Base-by-base conservation (phyloP, 2,888 invertebrate genomes). In the Lasiommata megera region DNA sequence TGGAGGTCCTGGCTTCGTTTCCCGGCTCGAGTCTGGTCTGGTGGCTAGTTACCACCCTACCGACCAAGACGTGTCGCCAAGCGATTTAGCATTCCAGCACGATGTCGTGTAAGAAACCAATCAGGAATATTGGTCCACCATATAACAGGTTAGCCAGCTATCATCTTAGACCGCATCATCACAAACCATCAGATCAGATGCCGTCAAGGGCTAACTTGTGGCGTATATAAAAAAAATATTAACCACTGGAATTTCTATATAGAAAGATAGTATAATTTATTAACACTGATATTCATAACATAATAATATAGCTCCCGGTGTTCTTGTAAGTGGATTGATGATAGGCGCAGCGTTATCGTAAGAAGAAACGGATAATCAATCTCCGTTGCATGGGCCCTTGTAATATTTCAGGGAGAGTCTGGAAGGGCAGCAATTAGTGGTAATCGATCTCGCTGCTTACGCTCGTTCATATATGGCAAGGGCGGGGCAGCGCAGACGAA, bases 361-460 rank as follows among this genome's bases (percentile, higher is more conserved):
- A 55, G 52, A 52, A 58, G 55, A 50, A 61, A 54, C 54, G 59
- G 55, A 60, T 64, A 56, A 54, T 62, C 60, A 62, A 60, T 64
- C 62, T 62, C 59, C 56, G 17, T 44, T 44, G 47, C 57, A 47
- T 56, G 56, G 56, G 61, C 55, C 60, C 63, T 54, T 57, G 72
- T 70, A 73, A 79, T 81, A 77, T 78, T 82, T 80, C 72, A 74
- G 73, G 63, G 67, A 63, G 68, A 73, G 74, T 71, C 64, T 71
- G 70, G 73, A 75, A 80, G 80, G 76, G 77, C 76, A 76, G 80
- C 84, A 89, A 89, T 90, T 89, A 88, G 82, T 71, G 70, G 88
- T 88, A 88, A 88, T 89, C 88, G 88, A 89, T 88, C 87, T 86
- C 74, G 71, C 76, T 78, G 81, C 80, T 82, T 80, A 74, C 82